Conservation (phyloP, 35 echinoderm and acorn worm species). For the Anneissia japonica region DNA sequence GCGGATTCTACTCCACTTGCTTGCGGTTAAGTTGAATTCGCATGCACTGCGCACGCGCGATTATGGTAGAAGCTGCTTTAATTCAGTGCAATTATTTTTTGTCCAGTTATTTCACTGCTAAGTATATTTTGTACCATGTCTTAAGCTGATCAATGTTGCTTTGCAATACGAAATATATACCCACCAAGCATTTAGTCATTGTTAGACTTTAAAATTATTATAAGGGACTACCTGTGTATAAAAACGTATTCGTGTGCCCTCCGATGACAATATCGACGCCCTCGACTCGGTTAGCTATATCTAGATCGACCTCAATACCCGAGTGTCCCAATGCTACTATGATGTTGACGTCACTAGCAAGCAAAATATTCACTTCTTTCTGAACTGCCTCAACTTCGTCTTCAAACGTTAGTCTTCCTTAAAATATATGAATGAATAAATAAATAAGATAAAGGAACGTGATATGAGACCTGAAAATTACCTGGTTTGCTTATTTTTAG, state of each 20-base stretch:
- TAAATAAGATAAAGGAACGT: background rate
- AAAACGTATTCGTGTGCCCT: constrained; percentile 75
- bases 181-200: no score
- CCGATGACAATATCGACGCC: constrained; percentile 77
- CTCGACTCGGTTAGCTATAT: constrained; percentile 47
- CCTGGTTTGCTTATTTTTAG: no score
- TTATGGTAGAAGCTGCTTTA: no score
- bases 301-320: constrained; percentile 41
- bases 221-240: constrained; percentile 94
- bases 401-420: constrained; percentile 53
- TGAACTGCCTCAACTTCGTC: constrained; percentile 62
- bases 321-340: constrained; percentile 89
- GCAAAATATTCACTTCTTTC: constrained; percentile 54
- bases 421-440: constrained; percentile 2
- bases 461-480: background rate
- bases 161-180: no score
- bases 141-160: no score
- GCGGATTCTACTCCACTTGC: no score
- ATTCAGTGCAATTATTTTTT: no score
- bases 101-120: no score
- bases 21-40: no score
- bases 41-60: no score
- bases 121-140: no score
- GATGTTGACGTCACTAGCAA: constrained; percentile 52
- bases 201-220: no score